Conservation (phyloP, 1,140 invertebrate genomes). For the Danaus melanippus region DNA sequence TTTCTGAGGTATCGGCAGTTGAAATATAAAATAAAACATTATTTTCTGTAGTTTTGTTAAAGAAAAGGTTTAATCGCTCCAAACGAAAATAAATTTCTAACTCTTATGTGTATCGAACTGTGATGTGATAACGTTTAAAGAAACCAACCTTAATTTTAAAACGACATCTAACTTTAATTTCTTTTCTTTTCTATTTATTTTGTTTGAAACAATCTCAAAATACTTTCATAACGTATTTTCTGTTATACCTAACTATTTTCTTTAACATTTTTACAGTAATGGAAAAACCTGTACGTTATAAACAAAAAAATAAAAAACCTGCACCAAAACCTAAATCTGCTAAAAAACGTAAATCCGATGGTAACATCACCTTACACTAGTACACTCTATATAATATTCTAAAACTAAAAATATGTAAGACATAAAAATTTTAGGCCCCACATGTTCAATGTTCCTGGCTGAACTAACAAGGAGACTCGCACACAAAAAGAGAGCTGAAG, state of each 20-base stretch:
- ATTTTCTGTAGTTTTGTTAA: too few relatives aligned
- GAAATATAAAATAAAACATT: too few relatives aligned
- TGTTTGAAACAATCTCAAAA: too few relatives aligned
- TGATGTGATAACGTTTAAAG: too few relatives aligned
- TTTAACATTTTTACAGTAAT: slow-evolving; percentile 27
- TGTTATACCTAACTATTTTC: too few relatives aligned
- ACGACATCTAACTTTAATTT: too few relatives aligned
- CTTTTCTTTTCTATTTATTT: too few relatives aligned
- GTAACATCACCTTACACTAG: slow-evolving; percentile 20
- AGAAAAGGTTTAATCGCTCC: too few relatives aligned
- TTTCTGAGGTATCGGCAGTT: slow-evolving; percentile 10
- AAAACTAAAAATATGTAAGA: slow-evolving; percentile 4
- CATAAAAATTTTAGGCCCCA: slow-evolving; percentile 34
- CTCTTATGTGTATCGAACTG: too few relatives aligned
- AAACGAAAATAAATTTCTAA: too few relatives aligned
- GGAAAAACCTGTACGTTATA: slow-evolving; percentile 42
- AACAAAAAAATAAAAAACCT: slow-evolving; percentile 47
- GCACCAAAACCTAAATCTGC: slow-evolving; percentile 43
- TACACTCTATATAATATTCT: neutral
- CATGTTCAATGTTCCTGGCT: slow-evolving; percentile 57
- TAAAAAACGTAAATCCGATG: slow-evolving; percentile 54
- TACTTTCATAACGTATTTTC: too few relatives aligned
- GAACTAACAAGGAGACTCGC: slow-evolving; percentile 50
- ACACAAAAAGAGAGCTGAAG: slow-evolving; percentile 45
- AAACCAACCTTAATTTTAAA: too few relatives aligned